phyloP scores from a whole-genome alignment of 1,140 invertebrate species.

The Scaptomyza graminum region DNA sequence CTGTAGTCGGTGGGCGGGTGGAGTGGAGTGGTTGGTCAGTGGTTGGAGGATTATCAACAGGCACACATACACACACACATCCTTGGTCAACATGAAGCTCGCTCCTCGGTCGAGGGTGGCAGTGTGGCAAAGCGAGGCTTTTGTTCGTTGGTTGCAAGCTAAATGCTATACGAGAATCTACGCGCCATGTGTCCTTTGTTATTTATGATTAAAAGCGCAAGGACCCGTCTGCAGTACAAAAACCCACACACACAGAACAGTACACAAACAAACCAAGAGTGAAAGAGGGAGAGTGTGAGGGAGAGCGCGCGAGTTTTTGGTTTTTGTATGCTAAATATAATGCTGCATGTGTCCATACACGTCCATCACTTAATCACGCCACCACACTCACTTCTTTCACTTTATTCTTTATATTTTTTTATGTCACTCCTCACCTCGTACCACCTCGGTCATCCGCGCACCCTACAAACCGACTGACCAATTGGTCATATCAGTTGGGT shows the following conservation, averaged over 20 bases:
- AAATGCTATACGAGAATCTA: constrained; percentile 62
- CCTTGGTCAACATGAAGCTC: constrained; percentile 57
- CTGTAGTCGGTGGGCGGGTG: not conserved
- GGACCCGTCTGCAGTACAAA: constrained; percentile 59
- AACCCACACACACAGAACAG: constrained; percentile 22
- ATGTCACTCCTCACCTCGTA: not conserved
- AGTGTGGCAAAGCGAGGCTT: constrained; percentile 42
- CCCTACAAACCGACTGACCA: not conserved
- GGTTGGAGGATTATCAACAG: constrained; percentile 74
- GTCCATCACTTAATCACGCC: constrained; percentile 82
- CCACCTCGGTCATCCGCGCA: not conserved
- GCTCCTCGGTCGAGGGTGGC: constrained; percentile 22
- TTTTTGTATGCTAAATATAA: constrained; percentile 79
- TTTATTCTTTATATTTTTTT: not conserved
- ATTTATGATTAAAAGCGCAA: constrained; percentile 82
- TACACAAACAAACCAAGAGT: constrained; percentile 22
- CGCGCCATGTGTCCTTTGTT: constrained; percentile 79
- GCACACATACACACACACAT: constrained; percentile 31
- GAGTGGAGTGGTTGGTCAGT: constrained; percentile 15
- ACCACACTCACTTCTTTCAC: constrained; percentile 41
- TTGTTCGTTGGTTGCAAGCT: constrained; percentile 66
- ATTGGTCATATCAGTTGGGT: not conserved
- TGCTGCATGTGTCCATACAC: constrained; percentile 80
- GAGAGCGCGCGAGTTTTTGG: constrained; percentile 26
- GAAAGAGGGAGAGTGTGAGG: not conserved